Evolutionary conservation across 2,113 vertebrate species (phyloP), one percentile per base, ranked within the genome.

Genomic region (Morone chrysops): DNA sequence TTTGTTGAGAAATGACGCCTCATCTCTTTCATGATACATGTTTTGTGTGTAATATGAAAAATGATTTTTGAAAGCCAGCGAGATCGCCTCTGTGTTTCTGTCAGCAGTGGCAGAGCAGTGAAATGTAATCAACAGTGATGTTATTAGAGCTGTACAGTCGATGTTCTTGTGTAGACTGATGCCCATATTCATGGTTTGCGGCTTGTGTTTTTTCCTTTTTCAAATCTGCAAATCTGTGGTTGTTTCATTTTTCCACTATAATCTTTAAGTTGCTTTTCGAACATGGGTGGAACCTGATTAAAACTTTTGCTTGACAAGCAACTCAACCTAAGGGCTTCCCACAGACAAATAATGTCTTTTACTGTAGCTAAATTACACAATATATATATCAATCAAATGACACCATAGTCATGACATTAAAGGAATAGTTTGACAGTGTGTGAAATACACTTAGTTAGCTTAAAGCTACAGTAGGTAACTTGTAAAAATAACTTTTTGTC

Each of bases 81-180:
- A 47, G 45, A 73, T 70, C 70, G 50, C 20, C 25, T 67, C 5
- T 73, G 8, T 40, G 22, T 67, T 47, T 43, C 41, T 78, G 38
- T 59, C 61, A 14, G 6, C 6, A 2, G 38, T 31, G 70, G 72
- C 73, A 22, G 65, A 68, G 74, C 61, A 17, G 63, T 83, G 61
- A 79, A 16, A 59, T 77, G 67, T 80, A 57, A 74, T 50, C 70
- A 54, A n/a, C 73, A 74, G 72, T 80, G 70, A 81, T 81, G 31
- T 51, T 20, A n/a, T 71, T 38, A 47, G 40, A 85, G 36, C 38
- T 76, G 47, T 83, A 57, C 40, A 85, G 75, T 59, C 18, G 6
- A 51, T 82, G 40, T 70, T 25, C 47, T 31, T 38, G 40, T 74
- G 36, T 13, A 17, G 31, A 51, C 68, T 50, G 43, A 60, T 13